phyloP scores from a whole-genome alignment of 2,888 invertebrate species.

The Masnerella sp. region DNA sequence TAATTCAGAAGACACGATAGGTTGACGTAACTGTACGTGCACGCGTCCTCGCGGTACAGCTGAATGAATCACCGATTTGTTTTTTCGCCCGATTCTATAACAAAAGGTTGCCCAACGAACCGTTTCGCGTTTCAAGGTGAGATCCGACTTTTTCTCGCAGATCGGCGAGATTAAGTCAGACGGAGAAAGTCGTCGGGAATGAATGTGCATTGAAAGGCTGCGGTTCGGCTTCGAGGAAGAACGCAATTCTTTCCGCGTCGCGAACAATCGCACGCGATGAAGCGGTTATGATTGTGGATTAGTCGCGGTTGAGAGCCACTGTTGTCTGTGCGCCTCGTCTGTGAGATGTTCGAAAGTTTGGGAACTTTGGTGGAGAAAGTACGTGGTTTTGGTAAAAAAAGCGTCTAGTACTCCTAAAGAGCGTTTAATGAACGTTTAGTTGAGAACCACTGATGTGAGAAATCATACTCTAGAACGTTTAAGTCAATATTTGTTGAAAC shows the following conservation, averaged over 20 bases:
- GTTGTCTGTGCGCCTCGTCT: no score
- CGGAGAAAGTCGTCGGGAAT: conserved; percentile 39
- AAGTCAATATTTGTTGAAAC: no score
- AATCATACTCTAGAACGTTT: no score
- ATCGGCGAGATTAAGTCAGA: conserved; percentile 41
- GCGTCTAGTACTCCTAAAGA: no score
- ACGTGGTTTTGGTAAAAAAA: no score
- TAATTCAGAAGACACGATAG: neutral
- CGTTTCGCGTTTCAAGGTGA: conserved; percentile 32
- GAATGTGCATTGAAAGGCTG: conserved; percentile 33
- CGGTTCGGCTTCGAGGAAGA: conserved; percentile 27
- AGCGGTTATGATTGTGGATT: conserved; percentile 5
- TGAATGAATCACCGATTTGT: conserved; percentile 21
- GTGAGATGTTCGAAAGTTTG: neutral
- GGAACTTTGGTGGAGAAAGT: neutral
- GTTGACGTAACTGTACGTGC: conserved; percentile 12
- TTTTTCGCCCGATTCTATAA: conserved; percentile 29
- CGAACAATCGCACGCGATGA: conserved; percentile 29
- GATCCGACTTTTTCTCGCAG: conserved; percentile 34
- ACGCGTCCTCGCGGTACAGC: conserved; percentile 28
- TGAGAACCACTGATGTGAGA: no score
- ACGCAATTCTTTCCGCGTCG: conserved; percentile 26
- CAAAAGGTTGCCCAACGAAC: conserved; percentile 38
- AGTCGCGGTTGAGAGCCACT: conserved; percentile 2
- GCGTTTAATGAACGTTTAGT: no score